Evolutionary conservation across 2,797 vertebrate genomes (phyloP), one percentile per base, ranked within the genome.

Genomic region (Gallinago stenura): DNA sequence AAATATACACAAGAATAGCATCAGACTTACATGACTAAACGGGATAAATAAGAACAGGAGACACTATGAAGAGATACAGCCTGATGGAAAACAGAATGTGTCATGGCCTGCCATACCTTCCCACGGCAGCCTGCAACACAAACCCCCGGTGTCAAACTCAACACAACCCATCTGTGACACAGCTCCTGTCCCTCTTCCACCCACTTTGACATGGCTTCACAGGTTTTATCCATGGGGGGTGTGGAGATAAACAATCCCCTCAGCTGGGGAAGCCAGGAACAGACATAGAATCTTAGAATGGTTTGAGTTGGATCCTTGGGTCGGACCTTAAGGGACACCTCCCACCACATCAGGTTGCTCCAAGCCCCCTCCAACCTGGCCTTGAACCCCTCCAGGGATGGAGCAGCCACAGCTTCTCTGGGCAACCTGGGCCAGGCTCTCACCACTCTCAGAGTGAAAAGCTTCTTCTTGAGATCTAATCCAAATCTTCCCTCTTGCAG

Each of bases 51-150:
- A 0, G 8, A 53, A 37, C 7, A 14, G 45, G 51, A 26, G n/a
- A 22, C 26, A 25, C 19, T 4, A 15, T 0, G 1, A 28, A 8
- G 7, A 45, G n/a, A 35, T 3, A 33, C 4, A 21, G 25, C 20
- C 41, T 16, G 19, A 46, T 0, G 6, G 76, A 54, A 60, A 71
- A 21, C 0, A 2, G 48, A 15, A 22, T 2, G 2, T 8, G 15
- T 7, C 50, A 12, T 0, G 15, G 6, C 62, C 70, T 30, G 24
- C 28, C 7, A 9, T 3, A 18, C 33, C n/a, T 69, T 6, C 45
- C 24, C 64, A 14, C 26, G 21, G 31, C 26, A 26, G 35, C 25
- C 21, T 15, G 28, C 25, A 4, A n/a, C 45, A 30, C 50, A 15
- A 18, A 26, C 13, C 43, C 25, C n/a, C 3, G 15, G 21, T 7